Conservation (phyloP, 2,113 vertebrate genomes). For the Fregata magnificens region DNA sequence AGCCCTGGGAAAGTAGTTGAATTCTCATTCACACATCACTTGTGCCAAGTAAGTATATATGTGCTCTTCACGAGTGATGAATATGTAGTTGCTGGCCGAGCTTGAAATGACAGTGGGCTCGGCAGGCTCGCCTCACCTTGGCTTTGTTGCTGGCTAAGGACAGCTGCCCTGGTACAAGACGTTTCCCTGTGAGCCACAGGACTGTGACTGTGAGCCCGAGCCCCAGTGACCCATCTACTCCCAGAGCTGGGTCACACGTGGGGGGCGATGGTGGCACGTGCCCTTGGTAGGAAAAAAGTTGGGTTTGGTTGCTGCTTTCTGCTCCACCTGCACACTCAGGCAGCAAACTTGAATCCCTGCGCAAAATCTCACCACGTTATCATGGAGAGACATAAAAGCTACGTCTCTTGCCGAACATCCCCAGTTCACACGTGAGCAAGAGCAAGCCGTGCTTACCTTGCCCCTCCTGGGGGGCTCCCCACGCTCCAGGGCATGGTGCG, state of each 20-base stretch:
- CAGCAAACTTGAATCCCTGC: not conserved
- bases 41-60: fast-evolving
- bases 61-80: not conserved
- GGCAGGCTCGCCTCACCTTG: not conserved
- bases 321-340: not conserved
- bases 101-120: not conserved
- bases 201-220: fast-evolving
- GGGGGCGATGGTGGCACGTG: not conserved
- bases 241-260: not conserved
- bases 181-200: fast-evolving
- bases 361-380: not conserved
- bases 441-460: not conserved
- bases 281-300: too few species aligned
- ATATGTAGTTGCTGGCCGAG: not conserved
- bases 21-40: not conserved
- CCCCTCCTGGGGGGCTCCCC: not conserved
- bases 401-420: not conserved
- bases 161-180: fast-evolving
- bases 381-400: not conserved
- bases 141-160: not conserved
- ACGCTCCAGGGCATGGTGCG: fast-evolving
- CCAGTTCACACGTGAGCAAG: fast-evolving
- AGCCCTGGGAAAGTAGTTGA: not conserved
- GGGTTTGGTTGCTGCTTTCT: not conserved
- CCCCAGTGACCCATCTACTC: not conserved